Conservation (phyloP, 1,140 invertebrate species). For the Drosophila orena region DNA sequence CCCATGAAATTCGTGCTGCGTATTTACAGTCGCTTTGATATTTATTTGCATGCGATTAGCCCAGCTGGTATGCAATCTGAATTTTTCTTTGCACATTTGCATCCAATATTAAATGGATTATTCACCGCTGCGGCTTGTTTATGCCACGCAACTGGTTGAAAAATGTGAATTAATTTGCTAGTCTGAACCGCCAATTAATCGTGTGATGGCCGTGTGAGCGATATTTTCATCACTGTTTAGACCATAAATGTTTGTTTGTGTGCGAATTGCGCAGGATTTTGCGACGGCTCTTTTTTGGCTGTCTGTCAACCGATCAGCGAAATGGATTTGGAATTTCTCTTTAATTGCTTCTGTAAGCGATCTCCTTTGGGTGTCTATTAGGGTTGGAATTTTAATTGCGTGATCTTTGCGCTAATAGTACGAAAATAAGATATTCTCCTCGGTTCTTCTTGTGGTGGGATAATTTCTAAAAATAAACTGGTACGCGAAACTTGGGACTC, state of each 20-base stretch:
- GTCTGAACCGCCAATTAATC: slow-evolving; percentile 60
- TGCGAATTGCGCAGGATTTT: slow-evolving; percentile 36
- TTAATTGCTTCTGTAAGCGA: slow-evolving; percentile 60
- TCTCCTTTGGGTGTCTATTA: slow-evolving; percentile 44
- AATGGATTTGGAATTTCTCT: slow-evolving; percentile 33
- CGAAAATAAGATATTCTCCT: slow-evolving; percentile 33
- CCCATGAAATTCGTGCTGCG: slow-evolving; percentile 45
- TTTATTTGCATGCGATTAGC: slow-evolving; percentile 73
- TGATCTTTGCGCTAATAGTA: slow-evolving; percentile 27
- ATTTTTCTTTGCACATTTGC: slow-evolving; percentile 35
- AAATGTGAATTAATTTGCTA: slow-evolving; percentile 44
- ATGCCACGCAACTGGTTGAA: slow-evolving; percentile 43
- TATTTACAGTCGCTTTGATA: slow-evolving; percentile 71
- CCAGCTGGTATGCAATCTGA: slow-evolving; percentile 47
- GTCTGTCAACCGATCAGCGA: slow-evolving; percentile 66
- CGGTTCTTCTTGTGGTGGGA: slow-evolving; percentile 13
- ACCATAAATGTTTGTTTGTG: slow-evolving; percentile 38
- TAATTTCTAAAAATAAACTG: slow-evolving; percentile 39
- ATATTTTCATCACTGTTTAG: slow-evolving; percentile 46
- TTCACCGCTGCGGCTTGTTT: slow-evolving; percentile 38
- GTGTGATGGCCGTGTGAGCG: slow-evolving; percentile 22
- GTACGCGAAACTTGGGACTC: slow-evolving; percentile 28
- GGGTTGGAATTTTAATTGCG: slow-evolving; percentile 55
- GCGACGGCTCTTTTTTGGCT: slow-evolving; percentile 10
- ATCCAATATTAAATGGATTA: slow-evolving; percentile 44